Base-by-base conservation (phyloP, 2,113 vertebrate species). In the Podilymbus podiceps region DNA sequence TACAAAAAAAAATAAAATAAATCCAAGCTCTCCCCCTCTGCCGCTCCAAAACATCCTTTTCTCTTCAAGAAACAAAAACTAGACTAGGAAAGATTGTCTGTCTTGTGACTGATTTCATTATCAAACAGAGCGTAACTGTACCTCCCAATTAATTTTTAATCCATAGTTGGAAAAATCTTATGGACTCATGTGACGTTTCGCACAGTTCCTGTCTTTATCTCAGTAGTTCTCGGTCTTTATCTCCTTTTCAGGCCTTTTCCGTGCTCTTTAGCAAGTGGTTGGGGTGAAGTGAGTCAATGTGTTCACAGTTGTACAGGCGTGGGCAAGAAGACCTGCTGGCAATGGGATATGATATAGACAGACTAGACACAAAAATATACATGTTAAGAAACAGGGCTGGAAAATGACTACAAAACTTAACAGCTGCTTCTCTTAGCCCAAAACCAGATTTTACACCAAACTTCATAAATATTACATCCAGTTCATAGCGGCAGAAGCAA, bases 111-210 rank as follows among this genome's bases (percentile, higher is more conserved):
- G 5, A 72, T 63, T 64, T 46, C 44, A 58, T 2, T 14, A 15
- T 50, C 31, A 58, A n/a, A 8, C 8, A 28, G 9, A 50, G 8
- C 16, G 1, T 15, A 55, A 77, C 21, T 25, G n/a, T 42, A 33
- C 14, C 5, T 58, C 46, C 17, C 6, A 33, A 50, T 62, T 49
- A 24, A 58, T 33, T 77, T 69, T 60, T 24, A 22, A 46, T 71
- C 33, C 6, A 2, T 0, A 5, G 14, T 19, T 8, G 1, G 64
- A 46, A 59, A 62, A 69, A 6, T 1, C 8, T 31, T 38, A 15
- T 6, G 63, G 55, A 12, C 42, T 74, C 30, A 21, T 15, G 52
- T 58, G 64, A 19, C 18, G 77, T 80, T 77, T 67, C 38, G 47
- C 59, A 40, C 25, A 12, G 3, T 5, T 66, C 2, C 22, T 33